These are phyloP conservation scores for Acromyrmex heyeri DNA, from an alignment of 1,140 invertebrate genomes.

Conservation along the genomic window DNA sequence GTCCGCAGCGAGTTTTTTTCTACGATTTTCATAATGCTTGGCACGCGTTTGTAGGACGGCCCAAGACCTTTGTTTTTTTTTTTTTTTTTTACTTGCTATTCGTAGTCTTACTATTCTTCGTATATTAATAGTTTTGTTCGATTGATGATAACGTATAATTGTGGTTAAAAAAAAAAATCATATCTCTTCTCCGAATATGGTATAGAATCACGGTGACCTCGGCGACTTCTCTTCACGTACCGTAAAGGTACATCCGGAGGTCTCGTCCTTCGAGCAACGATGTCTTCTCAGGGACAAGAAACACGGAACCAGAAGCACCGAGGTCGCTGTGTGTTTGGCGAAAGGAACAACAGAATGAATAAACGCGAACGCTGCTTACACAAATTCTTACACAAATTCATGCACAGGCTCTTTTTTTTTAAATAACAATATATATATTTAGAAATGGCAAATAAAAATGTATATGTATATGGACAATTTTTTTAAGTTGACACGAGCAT, in stretches of 20 bases:
- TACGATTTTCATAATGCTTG: background rate
- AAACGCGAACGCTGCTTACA: background rate
- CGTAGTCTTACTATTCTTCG: background rate
- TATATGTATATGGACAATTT: background rate
- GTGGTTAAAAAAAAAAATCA: background rate
- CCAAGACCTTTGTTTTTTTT: background rate
- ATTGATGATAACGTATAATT: background rate
- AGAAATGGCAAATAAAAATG: background rate
- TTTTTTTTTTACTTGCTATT: no score
- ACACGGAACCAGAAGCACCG: constrained; percentile 46
- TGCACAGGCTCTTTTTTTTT: background rate
- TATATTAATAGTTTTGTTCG: background rate
- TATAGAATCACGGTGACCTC: constrained; percentile 3
- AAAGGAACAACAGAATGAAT: constrained; percentile 18
- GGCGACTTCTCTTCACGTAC: constrained; percentile 27
- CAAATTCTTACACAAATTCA: background rate
- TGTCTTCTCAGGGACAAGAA: constrained; percentile 52
- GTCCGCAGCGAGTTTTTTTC: background rate
- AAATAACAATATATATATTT: background rate
- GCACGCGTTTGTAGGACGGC: background rate
- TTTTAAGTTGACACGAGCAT: background rate
- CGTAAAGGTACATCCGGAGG: constrained; percentile 28
- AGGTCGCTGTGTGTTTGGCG: constrained; percentile 24
- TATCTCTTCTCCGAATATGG: constrained; percentile 44
- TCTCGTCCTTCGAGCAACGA: constrained; percentile 63